Evolutionary conservation across 2,888 invertebrate genomes (phyloP).

Genomic region (Catocala sponsa): DNA sequence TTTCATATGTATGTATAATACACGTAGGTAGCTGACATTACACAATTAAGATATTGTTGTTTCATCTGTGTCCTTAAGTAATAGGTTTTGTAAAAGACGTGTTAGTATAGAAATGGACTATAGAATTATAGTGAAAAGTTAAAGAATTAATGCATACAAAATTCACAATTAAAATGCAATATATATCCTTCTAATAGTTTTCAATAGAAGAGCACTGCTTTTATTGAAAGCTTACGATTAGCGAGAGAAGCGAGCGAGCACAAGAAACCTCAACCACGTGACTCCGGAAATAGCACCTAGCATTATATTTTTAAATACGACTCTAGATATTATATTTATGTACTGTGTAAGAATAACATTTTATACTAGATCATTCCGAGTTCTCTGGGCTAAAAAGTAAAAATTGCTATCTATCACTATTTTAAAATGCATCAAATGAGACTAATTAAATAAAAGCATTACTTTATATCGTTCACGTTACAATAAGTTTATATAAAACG

Average conservation of each 20-base stretch:
- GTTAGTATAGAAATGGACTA: conserved; percentile 24
- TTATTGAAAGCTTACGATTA: conserved; percentile 30
- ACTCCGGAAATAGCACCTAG: conserved; percentile 48
- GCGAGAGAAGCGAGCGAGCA: conserved; percentile 36
- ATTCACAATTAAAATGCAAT: conserved; percentile 10
- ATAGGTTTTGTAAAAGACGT: conserved; percentile 20
- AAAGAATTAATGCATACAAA: conserved; percentile 13
- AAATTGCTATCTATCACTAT: conserved; percentile 44
- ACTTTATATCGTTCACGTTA: conserved; percentile 44
- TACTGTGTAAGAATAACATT: conserved; percentile 31
- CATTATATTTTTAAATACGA: conserved; percentile 34
- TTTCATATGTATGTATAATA: conserved; percentile 4
- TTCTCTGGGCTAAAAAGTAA: conserved; percentile 32
- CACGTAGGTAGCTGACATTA: conserved; percentile 1
- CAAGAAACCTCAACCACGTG: conserved; percentile 34
- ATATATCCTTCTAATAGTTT: conserved; percentile 11
- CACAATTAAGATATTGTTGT: conserved; percentile 3
- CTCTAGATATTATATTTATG: conserved; percentile 29
- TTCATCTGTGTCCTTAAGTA: conserved; percentile 8
- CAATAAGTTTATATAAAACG: conserved; percentile 34
- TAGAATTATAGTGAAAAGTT: conserved; percentile 13
- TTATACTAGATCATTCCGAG: conserved; percentile 29
- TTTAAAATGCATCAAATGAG: conserved; percentile 47
- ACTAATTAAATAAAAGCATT: conserved; percentile 48
- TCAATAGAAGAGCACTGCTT: conserved; percentile 11